Percentiles rank a stretch among this genome's conserved stretches.
Conservation (phyloP, 2,888 invertebrate species). For the Sphaeridia pumilis region DNA sequence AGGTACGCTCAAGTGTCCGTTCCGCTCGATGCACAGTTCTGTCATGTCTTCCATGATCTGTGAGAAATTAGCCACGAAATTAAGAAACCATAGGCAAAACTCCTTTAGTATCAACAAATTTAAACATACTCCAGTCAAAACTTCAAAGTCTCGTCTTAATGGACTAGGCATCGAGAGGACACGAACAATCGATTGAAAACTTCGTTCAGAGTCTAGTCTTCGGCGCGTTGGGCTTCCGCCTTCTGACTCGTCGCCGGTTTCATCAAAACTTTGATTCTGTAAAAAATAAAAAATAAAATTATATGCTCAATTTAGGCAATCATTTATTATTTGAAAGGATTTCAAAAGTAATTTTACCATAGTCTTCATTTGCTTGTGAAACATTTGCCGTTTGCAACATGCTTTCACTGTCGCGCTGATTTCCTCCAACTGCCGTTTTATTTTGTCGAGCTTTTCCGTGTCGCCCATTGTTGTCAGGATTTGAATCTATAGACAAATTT, state of each 20-base stretch:
- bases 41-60: background rate
- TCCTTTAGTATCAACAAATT: background rate
- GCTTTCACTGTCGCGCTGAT: constrained; percentile 35
- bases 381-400: constrained; percentile 21
- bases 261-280: constrained; percentile 34
- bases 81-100: background rate
- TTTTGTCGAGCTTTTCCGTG: constrained; percentile 96
- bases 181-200: no score
- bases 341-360: background rate
- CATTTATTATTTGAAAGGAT: no score
- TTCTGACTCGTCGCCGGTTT: constrained; percentile 32
- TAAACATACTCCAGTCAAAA: background rate
- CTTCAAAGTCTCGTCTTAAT: constrained; percentile 32
- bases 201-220: no score
- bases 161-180: constrained; percentile 42
- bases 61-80: background rate
- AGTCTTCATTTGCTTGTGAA: constrained; percentile 21
- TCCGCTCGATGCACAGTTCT: constrained; percentile 69
- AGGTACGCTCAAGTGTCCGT: constrained; percentile 41
- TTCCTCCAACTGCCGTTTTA: constrained; percentile 84
- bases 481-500: constrained; percentile 60
- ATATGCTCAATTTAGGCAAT: no score
- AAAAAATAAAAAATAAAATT: no score
- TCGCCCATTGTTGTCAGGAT: constrained; percentile 91
- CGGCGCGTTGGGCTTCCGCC: background rate